A percentile compares a stretch with the other conserved stretches of the same genome.
phyloP scores from a whole-genome alignment of 2,888 invertebrate genomes.

The Apodemia mormo region DNA sequence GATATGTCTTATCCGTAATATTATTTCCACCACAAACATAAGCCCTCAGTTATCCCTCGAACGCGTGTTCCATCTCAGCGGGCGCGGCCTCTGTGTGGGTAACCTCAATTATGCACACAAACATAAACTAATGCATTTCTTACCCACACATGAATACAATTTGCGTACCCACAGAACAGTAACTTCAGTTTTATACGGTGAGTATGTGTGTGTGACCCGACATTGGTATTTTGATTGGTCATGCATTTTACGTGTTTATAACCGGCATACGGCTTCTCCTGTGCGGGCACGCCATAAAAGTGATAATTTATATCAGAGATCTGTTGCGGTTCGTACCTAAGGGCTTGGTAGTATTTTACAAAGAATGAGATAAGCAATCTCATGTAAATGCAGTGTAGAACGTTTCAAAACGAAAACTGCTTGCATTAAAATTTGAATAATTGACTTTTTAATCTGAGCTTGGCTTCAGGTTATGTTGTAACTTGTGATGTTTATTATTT shows the following conservation, averaged over 20 bases:
- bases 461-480: no score
- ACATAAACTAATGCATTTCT: slow-evolving; percentile 33
- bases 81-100: slow-evolving; percentile 56
- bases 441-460: slow-evolving; percentile 1
- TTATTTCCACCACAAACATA: slow-evolving; percentile 59
- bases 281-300: slow-evolving; percentile 68
- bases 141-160: slow-evolving; percentile 26
- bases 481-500: no score
- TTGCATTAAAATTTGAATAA: slow-evolving; percentile 17
- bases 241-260: slow-evolving; percentile 81
- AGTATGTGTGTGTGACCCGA: slow-evolving; percentile 62
- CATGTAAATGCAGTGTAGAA: slow-evolving; percentile 28
- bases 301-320: slow-evolving; percentile 65
- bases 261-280: slow-evolving; percentile 58
- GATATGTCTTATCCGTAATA: slow-evolving; percentile 50
- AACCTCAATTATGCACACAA: slow-evolving; percentile 43
- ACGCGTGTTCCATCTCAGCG: slow-evolving; percentile 78
- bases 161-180: slow-evolving; percentile 27
- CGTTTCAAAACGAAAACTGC: slow-evolving; percentile 15
- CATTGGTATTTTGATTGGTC: slow-evolving; percentile 82
- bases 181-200: slow-evolving; percentile 22
- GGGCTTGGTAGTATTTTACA: slow-evolving; percentile 38
- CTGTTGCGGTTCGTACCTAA: slow-evolving; percentile 51
- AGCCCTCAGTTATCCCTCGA: slow-evolving; percentile 79
- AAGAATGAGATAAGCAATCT: slow-evolving; percentile 36